phyloP scores from a whole-genome alignment of 2,113 vertebrate genomes.

The Pandion haliaetus region DNA sequence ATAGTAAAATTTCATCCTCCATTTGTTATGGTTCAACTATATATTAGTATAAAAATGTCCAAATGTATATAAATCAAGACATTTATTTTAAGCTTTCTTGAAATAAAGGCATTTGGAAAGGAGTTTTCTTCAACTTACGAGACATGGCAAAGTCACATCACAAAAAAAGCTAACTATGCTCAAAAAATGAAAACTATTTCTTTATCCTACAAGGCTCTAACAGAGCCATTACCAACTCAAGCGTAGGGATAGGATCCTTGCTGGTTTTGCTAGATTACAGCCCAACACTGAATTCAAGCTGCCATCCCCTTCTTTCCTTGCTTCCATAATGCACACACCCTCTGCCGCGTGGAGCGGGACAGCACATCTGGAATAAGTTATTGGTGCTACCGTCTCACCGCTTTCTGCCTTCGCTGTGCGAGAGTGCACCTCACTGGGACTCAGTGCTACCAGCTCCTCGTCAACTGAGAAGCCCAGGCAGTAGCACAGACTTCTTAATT shows the following conservation, averaged over 20 bases:
- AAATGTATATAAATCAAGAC: background rate
- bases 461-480: background rate
- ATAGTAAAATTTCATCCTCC: background rate
- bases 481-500: background rate
- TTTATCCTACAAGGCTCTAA: background rate
- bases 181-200: background rate
- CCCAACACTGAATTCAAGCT: background rate
- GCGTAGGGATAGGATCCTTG: background rate
- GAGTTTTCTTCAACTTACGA: background rate
- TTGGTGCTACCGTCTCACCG: accelerated
- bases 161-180: background rate
- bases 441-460: background rate
- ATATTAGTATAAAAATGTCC: background rate
- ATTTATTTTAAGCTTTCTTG: background rate
- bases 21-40: background rate
- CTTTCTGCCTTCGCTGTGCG: accelerated
- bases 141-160: background rate
- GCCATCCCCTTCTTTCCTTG: background rate
- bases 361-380: background rate
- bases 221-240: background rate
- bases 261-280: background rate
- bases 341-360: accelerated
- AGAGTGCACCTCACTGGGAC: background rate
- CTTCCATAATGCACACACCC: background rate
- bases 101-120: background rate